Evolutionary conservation across 2,888 invertebrate species (phyloP), one percentile per base, ranked within the genome.

Genomic region (Synanthedon myopaeformis): DNA sequence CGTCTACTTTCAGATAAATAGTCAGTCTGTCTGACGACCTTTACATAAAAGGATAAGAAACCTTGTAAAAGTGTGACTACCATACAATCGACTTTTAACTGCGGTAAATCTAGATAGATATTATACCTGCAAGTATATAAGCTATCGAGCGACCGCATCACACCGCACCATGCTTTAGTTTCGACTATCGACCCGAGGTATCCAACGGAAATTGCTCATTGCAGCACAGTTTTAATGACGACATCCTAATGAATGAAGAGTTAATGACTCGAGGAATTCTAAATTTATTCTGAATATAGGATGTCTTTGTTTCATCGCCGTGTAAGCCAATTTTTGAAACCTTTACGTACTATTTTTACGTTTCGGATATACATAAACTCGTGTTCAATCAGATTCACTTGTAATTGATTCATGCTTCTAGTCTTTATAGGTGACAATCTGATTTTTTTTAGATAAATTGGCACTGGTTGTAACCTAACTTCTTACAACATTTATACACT

Each of bases 151-250:
- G 35, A 35, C 35, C 3, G 35, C 35, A 35, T 35, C 35, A 35
- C 45, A 13, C 13, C 13, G 13, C 12, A 45, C 45, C 45, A n/a
- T 45, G 45, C 45, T n/a, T 12, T 45, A 45, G 11, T 17, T 19
- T 13, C 11, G 13, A 50, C 23, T 48, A 53, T 56, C 42, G 53
- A 53, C 35, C 52, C 51, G 28, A 51, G 51, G 56, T 13, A 13
- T 53, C 61, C 65, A 64, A 58, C 81, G 85, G 84, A 85, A 82
- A 80, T 75, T 70, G 72, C 79, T 80, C 77, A 70, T 84, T 83
- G 79, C 76, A 69, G 68, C 72, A 70, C 74, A 72, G 73, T 76
- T 81, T 79, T 84, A 84, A 84, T 80, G 73, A 76, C 66, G 64
- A 68, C 72, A 76, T 81, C 79, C 35, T 35, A 35, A 79, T 66